phyloP scores from a whole-genome alignment of 2,888 invertebrate genomes.

The Hemicrepidius hirtus region DNA sequence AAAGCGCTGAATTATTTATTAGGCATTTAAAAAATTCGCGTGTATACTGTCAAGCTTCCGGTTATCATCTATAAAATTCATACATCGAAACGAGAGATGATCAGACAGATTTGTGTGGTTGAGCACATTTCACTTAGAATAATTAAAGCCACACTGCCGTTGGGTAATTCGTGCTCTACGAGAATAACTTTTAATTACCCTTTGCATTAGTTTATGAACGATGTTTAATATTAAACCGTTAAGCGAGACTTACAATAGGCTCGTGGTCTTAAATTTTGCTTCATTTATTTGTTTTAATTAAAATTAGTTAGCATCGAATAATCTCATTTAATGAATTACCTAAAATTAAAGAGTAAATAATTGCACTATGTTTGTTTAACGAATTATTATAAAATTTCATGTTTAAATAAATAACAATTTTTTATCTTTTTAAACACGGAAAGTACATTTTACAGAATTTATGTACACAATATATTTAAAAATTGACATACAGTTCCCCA shows the following conservation, averaged over 20 bases:
- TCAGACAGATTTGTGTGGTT: constrained; percentile 17
- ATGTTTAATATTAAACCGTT: constrained; percentile 22
- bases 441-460: too few species aligned
- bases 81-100: constrained; percentile 8
- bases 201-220: constrained; percentile 23
- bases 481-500: too few species aligned
- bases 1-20: neutral
- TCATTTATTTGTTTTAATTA: constrained; percentile 8
- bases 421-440: too few species aligned
- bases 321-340: too few species aligned
- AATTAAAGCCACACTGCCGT: constrained; percentile 23
- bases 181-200: constrained; percentile 21
- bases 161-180: constrained; percentile 9
- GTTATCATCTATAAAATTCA: neutral
- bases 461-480: too few species aligned
- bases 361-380: too few species aligned
- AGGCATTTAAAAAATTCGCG: neutral
- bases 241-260: constrained; percentile 8
- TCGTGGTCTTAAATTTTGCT: constrained; percentile 9
- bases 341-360: too few species aligned
- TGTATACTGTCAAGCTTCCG: constrained; percentile 1
- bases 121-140: constrained; percentile 28
- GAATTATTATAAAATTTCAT: too few species aligned
- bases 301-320: constrained; percentile 12
- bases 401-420: too few species aligned